Conservation (phyloP, 2,888 invertebrate species). For the Aporophyla nigra region DNA sequence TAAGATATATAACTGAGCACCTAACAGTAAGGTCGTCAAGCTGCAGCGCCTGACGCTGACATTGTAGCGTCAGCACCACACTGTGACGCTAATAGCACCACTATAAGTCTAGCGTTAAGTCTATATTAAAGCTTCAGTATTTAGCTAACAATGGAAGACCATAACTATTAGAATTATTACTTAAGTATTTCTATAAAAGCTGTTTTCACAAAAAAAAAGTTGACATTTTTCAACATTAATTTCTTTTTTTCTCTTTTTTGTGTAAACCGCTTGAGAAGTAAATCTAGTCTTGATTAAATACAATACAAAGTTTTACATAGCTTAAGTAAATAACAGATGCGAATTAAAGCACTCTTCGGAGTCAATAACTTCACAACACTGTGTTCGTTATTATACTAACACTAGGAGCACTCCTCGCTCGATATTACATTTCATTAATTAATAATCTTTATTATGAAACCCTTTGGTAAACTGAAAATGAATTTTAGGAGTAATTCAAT, state of each 20-base stretch:
- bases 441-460: not conserved
- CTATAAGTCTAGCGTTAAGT: slow-evolving; percentile 76
- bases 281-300: slow-evolving; percentile 30
- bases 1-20: slow-evolving; percentile 54
- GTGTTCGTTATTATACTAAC: slow-evolving; percentile 26
- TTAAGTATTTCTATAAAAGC: slow-evolving; percentile 35
- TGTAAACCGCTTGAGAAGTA: slow-evolving; percentile 39
- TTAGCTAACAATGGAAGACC: slow-evolving; percentile 84
- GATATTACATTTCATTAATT: not conserved
- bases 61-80: slow-evolving; percentile 38
- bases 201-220: slow-evolving; percentile 19
- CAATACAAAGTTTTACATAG: slow-evolving; percentile 30
- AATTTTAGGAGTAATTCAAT: not conserved
- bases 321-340: slow-evolving; percentile 58
- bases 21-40: slow-evolving; percentile 33
- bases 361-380: slow-evolving; percentile 64
- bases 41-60: slow-evolving; percentile 36
- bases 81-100: slow-evolving; percentile 71
- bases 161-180: slow-evolving; percentile 60
- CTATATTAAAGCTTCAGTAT: slow-evolving; percentile 87
- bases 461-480: not conserved
- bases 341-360: slow-evolving; percentile 75
- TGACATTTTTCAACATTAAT: no score
- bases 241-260: not conserved
- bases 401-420: slow-evolving; percentile 29